Conservation (phyloP, 2,888 invertebrate genomes). For the Amphipoea oculea region DNA sequence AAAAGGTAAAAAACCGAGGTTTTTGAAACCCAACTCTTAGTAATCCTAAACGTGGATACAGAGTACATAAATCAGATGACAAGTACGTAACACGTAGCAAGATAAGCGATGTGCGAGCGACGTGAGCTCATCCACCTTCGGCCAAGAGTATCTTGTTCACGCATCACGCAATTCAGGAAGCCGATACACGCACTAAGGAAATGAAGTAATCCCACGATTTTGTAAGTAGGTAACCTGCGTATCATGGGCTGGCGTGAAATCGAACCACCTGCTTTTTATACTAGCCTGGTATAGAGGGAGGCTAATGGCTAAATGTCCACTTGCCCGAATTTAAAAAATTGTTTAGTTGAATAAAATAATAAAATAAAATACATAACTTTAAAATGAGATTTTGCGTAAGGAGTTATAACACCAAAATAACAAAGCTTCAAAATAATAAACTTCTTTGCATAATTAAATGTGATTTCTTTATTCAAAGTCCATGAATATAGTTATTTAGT, state of each 20-base stretch:
- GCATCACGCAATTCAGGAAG: slow-evolving; percentile 39
- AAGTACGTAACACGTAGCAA: slow-evolving; percentile 26
- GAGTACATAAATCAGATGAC: slow-evolving; percentile 21
- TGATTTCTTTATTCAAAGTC: slow-evolving; percentile 8
- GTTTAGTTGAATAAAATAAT: too few relatives aligned
- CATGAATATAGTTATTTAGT: slow-evolving; percentile 8
- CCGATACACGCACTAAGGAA: slow-evolving; percentile 53
- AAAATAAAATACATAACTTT: background rate
- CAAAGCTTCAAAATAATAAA: background rate
- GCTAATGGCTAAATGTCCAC: background rate
- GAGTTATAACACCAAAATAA: background rate
- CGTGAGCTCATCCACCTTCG: slow-evolving; percentile 44
- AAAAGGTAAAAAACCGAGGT: background rate
- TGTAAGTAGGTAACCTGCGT: slow-evolving; percentile 29
- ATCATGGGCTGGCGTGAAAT: slow-evolving; percentile 26
- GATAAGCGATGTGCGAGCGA: slow-evolving; percentile 42
- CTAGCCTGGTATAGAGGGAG: slow-evolving; percentile 6
- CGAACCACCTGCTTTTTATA: slow-evolving; percentile 17
- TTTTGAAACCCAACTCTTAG: background rate
- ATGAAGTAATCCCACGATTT: slow-evolving; percentile 56
- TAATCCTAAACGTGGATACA: slow-evolving; percentile 6
- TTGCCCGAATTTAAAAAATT: background rate
- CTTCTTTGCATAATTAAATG: background rate
- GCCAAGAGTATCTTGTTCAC: slow-evolving; percentile 34
- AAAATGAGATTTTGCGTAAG: background rate